Conservation (phyloP, 2,797 vertebrate genomes). For the Sebastes flavidus region DNA sequence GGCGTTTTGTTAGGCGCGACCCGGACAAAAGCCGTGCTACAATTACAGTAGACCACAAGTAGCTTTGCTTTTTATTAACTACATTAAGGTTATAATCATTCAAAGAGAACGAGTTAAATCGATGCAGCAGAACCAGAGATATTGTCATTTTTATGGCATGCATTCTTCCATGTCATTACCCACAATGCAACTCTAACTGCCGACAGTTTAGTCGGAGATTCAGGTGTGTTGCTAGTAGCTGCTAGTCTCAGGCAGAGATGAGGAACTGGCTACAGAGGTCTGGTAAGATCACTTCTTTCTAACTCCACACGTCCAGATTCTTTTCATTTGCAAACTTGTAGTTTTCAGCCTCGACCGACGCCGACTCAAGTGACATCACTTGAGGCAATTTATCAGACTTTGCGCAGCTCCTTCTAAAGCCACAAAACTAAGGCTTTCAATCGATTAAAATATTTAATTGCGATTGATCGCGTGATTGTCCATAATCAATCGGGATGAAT, state of each 20-base stretch:
- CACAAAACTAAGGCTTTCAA: too few species aligned
- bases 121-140: not conserved
- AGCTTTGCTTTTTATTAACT: constrained; percentile 21
- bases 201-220: not conserved
- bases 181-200: constrained; percentile 8
- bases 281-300: not conserved
- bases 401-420: too few species aligned
- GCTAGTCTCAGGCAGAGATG: not conserved
- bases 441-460: too few species aligned
- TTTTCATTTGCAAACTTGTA: not conserved
- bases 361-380: too few species aligned
- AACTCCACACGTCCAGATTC: fast-evolving
- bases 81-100: constrained; percentile 14
- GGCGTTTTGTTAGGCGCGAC: constrained; percentile 10
- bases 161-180: not conserved
- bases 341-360: too few species aligned
- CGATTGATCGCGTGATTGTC: too few species aligned
- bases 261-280: not conserved
- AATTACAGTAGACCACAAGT: constrained; percentile 3
- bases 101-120: not conserved
- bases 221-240: not conserved
- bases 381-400: too few species aligned
- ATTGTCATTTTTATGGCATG: not conserved
- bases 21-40: constrained; percentile 4
- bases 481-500: too few species aligned